These are phyloP conservation scores for Tricholaema leucomelas DNA, from an alignment of 2,113 vertebrate species.

Conservation along the genomic window DNA sequence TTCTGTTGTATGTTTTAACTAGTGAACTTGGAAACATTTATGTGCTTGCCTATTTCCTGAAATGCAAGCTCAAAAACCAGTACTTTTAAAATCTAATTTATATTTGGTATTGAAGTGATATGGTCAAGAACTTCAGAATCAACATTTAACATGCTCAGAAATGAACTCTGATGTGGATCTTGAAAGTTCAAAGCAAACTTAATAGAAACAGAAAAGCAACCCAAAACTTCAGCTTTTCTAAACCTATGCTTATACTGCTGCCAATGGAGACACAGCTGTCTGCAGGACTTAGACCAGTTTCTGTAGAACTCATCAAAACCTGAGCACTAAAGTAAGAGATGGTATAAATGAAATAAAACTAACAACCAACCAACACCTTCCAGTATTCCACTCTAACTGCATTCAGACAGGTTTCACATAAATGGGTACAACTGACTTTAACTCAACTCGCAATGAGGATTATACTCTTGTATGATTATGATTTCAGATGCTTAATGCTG, in stretches of 20 bases:
- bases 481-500: neutral
- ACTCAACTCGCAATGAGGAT: neutral
- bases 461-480: neutral
- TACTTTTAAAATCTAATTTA: neutral
- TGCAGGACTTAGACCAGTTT: neutral
- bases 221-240: neutral
- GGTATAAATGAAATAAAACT: neutral
- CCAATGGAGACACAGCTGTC: neutral
- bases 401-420: neutral
- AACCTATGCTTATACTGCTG: neutral
- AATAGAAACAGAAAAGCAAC: slow-evolving; percentile 8
- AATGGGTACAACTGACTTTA: neutral
- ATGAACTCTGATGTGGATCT: slow-evolving; percentile 21
- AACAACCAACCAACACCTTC: neutral
- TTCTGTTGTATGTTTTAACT: neutral
- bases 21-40: neutral
- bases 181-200: slow-evolving; percentile 16
- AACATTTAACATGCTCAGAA: neutral
- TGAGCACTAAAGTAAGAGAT: neutral
- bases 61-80: neutral
- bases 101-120: slow-evolving; percentile 2
- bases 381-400: neutral
- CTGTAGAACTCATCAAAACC: neutral
- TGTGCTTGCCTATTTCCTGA: neutral
- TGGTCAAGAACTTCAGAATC: neutral